Percentiles rank a stretch among this genome's conserved stretches.
Evolutionary conservation across 2,888 invertebrate species (phyloP).

Genomic region (Argynnis bischoffii): DNA sequence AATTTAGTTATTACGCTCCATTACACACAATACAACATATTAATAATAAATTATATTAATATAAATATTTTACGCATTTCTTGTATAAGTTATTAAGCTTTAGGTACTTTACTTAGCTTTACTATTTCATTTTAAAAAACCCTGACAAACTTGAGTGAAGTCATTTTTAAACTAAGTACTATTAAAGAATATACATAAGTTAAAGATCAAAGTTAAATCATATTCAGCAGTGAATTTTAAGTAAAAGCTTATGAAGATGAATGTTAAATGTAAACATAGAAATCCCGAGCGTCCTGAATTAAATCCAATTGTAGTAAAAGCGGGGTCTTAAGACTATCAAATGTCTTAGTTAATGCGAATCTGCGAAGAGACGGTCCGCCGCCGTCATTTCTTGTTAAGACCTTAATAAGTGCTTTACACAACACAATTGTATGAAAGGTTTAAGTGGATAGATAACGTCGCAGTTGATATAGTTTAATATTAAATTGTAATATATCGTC

Average conservation of each 20-base stretch:
- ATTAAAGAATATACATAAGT: not conserved
- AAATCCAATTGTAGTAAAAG: slow-evolving; percentile 45
- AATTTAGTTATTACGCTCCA: too few relatives aligned
- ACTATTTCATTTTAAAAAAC: too few relatives aligned
- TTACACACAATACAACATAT: too few relatives aligned
- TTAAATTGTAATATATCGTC: not conserved
- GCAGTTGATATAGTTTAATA: not conserved
- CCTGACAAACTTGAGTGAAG: too few relatives aligned
- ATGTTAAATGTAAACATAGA: slow-evolving; percentile 32
- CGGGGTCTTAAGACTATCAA: slow-evolving; percentile 43
- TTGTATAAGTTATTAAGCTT: too few relatives aligned
- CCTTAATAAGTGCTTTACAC: slow-evolving; percentile 24
- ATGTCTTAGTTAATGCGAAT: slow-evolving; percentile 43
- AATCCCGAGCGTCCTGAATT: slow-evolving; percentile 37
- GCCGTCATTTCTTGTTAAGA: slow-evolving; percentile 39
- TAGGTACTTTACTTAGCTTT: too few relatives aligned
- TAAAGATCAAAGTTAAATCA: slow-evolving; percentile 10
- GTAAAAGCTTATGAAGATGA: slow-evolving; percentile 32
- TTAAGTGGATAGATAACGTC: not conserved
- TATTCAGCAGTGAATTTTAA: slow-evolving; percentile 18
- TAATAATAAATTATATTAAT: too few relatives aligned
- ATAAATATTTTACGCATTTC: too few relatives aligned
- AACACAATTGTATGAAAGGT: slow-evolving; percentile 21
- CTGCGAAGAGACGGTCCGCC: slow-evolving; percentile 39
- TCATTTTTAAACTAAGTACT: too few relatives aligned